Percentiles rank a stretch among this genome's conserved stretches.
These are phyloP conservation scores for Aplysia californica DNA, from an alignment of 1,140 invertebrate genomes.

Conservation along the genomic window DNA sequence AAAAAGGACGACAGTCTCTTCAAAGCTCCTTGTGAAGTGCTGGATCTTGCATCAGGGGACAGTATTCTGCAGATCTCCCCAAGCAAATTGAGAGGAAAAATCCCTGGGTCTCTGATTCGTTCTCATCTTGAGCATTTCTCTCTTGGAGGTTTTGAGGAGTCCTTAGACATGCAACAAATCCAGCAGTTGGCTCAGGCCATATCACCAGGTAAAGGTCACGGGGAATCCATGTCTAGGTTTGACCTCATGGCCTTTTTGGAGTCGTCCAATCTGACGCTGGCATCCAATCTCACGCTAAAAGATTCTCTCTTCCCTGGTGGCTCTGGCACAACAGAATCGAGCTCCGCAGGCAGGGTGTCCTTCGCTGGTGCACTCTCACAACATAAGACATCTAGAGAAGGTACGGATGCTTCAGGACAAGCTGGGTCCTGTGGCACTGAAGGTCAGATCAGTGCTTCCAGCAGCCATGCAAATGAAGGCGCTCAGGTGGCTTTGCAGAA, in stretches of 20 bases:
- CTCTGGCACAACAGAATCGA: no score
- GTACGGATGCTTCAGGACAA: no score
- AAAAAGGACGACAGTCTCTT: no score
- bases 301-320: no score
- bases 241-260: conserved; percentile 8
- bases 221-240: not conserved
- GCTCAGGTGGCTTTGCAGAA: no score
- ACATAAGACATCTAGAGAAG: no score
- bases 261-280: not conserved
- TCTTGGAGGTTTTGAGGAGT: conserved; percentile 9
- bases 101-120: not conserved
- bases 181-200: conserved; percentile 3
- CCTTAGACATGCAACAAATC: not conserved
- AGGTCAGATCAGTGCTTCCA: no score
- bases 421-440: no score
- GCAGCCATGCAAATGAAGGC: no score
- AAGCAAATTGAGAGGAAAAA: conserved; percentile 3
- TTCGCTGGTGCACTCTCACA: no score
- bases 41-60: not conserved
- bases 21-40: not conserved
- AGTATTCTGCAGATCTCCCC: not conserved
- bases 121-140: conserved; percentile 17
- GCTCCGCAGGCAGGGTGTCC: no score
- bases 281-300: no score
- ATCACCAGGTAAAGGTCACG: conserved; percentile 2